Conservation (phyloP, 2,797 vertebrate genomes). For the Capromys pilorides region DNA sequence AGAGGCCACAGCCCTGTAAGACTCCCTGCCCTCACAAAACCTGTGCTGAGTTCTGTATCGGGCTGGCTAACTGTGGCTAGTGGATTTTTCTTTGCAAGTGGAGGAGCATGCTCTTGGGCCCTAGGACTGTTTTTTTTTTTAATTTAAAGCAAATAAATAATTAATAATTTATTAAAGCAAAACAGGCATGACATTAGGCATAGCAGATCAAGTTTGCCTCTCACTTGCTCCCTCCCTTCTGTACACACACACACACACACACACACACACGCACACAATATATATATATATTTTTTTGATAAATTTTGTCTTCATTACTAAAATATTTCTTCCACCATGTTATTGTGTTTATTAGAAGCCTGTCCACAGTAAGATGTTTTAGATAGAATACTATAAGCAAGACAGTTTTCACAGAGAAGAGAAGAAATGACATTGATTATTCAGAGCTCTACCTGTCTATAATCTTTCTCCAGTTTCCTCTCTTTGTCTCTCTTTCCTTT, state of each 20-base stretch:
- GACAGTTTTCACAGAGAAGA: slow-evolving; percentile 27
- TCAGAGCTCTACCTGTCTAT: not conserved
- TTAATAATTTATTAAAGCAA: not conserved
- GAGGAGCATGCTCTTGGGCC: not conserved
- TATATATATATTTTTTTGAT: too few species aligned
- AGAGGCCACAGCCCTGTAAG: not conserved
- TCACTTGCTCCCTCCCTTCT: not conserved
- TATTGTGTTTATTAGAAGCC: slow-evolving; percentile 31
- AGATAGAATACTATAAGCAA: slow-evolving; percentile 2
- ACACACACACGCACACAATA: not conserved
- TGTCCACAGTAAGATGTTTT: not conserved
- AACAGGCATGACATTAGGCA: not conserved
- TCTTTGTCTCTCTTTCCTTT: not conserved
- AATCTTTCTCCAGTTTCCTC: not conserved
- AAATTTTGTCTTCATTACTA: slow-evolving; percentile 8
- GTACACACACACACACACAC: not conserved
- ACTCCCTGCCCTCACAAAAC: not conserved
- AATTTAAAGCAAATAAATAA: not conserved
- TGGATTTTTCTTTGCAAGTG: not conserved
- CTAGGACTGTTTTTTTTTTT: too few species aligned
- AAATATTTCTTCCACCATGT: not conserved
- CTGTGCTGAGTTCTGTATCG: not conserved
- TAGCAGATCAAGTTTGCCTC: not conserved
- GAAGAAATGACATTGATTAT: slow-evolving; percentile 14
- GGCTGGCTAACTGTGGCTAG: not conserved